Base-by-base conservation (phyloP, 2,888 invertebrate species). In the Thereva nobilitata region DNA sequence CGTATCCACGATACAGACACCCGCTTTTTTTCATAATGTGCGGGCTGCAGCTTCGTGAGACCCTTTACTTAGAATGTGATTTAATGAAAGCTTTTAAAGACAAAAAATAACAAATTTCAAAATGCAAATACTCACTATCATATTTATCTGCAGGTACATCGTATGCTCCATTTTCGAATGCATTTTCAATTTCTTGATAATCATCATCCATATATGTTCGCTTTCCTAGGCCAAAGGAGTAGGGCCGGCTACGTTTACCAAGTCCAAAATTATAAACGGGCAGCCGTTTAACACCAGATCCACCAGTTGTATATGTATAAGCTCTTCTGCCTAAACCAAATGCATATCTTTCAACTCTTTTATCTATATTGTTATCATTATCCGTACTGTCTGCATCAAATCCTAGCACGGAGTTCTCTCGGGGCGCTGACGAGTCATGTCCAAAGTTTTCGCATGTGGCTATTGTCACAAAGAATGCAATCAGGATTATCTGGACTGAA, bases 281-380 rank as follows among this genome's bases (percentile, higher is more conserved):
- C 68, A 81, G 69, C 49, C 81, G 78, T 70, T 81, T 81, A 68
- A 79, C 76, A 2, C 80, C 81, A 41, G 74, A 72, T 4, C 77
- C 78, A 40, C 79, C 78, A 65, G 79, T 77, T 42, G 78, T 78
- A 68, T 80, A 79, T 67, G 80, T 79, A 63, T 80, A 80, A 9
- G 83, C 82, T 8, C 89, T 84, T 72, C 89, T 86, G 1, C 89
- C 89, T n/a, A 89, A 81, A 0, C 89, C 89, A 74, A 89, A 89
- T 37, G 87, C 86, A 79, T 88, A 89, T 0, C 86, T 86, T 35
- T 86, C 85, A 38, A 85, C 84, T 66, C 88, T 84, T 78, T 89
- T 87, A 47, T 80, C 78, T 55, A 76, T 75, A 42, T 54, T 56
- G 10, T 68, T 69, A 44, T 72, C 70, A 52, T 70, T 64, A 7